These are phyloP conservation scores for Lepisosteus oculatus DNA, from an alignment of 2,113 vertebrate genomes.

Conservation along the genomic window DNA sequence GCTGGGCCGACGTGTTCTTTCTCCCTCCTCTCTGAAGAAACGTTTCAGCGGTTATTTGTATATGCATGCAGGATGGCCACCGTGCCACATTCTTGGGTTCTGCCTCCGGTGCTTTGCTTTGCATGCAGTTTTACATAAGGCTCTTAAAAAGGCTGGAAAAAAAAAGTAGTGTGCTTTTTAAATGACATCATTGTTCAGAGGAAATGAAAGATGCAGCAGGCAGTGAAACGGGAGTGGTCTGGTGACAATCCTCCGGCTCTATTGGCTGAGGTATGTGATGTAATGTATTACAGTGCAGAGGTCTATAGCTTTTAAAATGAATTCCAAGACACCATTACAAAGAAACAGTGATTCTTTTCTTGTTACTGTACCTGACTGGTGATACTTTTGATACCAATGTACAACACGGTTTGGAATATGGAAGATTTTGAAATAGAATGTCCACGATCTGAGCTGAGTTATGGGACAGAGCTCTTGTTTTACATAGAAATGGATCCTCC, in stretches of 20 bases:
- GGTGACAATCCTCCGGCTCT: constrained; percentile 80
- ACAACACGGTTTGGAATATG: constrained; percentile 68
- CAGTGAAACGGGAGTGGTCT: constrained; percentile 79
- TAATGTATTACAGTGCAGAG: constrained; percentile 91
- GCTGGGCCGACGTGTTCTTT: constrained; percentile 3
- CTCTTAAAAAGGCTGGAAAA: background rate
- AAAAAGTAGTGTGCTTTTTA: constrained; percentile 25
- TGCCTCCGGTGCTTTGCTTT: background rate
- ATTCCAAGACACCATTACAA: constrained; percentile 74
- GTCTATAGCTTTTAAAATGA: constrained; percentile 82
- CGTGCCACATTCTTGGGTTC: background rate
- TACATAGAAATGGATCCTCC: constrained; percentile 82
- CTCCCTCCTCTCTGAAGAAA: too few relatives aligned
- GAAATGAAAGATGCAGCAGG: constrained; percentile 62
- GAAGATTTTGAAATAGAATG: constrained; percentile 73
- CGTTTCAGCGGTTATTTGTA: too few relatives aligned
- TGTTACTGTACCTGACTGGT: constrained; percentile 59
- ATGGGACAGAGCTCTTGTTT: constrained; percentile 74
- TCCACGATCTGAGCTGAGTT: constrained; percentile 69
- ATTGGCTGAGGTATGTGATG: constrained; percentile 98
- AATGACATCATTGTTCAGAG: constrained; percentile 69
- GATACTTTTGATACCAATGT: constrained; percentile 65
- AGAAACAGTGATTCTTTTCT: constrained; percentile 65
- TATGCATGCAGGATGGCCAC: too few relatives aligned
- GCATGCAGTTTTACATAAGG: background rate